Conservation (phyloP, 1,140 invertebrate genomes). For the Cherax quadricarinatus region DNA sequence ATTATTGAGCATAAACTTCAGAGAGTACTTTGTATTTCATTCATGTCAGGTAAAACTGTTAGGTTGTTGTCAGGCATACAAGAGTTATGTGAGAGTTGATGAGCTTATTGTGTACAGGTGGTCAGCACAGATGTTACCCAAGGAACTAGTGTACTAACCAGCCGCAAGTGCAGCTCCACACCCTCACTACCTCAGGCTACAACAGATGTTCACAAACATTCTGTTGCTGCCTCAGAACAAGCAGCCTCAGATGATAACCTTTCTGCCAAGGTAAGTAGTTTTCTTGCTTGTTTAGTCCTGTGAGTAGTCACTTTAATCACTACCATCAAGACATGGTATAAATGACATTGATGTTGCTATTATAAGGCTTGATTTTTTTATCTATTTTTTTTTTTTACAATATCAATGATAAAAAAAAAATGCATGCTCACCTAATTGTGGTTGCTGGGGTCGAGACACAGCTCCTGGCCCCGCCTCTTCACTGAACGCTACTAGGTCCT, state of each 20-base stretch:
- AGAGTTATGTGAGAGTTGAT: not conserved
- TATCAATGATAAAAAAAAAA: too few relatives aligned
- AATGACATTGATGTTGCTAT: not conserved
- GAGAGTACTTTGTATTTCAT: too few relatives aligned
- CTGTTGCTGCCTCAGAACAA: slow-evolving; percentile 92
- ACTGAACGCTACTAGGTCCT: too few relatives aligned
- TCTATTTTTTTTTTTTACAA: too few relatives aligned
- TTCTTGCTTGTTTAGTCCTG: not conserved
- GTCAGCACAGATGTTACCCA: slow-evolving; percentile 61
- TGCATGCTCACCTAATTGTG: too few relatives aligned
- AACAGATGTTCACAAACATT: slow-evolving; percentile 79
- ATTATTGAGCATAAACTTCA: too few relatives aligned
- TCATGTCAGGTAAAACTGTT: not conserved
- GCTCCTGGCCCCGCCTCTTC: too few relatives aligned
- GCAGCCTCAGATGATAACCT: slow-evolving; percentile 93
- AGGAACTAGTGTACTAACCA: slow-evolving; percentile 80
- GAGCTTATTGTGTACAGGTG: slow-evolving; percentile 22
- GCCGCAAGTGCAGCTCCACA: slow-evolving; percentile 95
- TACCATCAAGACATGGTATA: not conserved
- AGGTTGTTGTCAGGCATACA: not conserved
- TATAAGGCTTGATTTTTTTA: not conserved
- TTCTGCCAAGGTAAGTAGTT: slow-evolving; percentile 84
- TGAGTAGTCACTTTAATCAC: not conserved
- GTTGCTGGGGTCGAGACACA: too few relatives aligned
- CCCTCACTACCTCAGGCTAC: slow-evolving; percentile 93